Evolutionary conservation across 1,140 invertebrate species (phyloP).

Genomic region (Drosophila sp.): DNA sequence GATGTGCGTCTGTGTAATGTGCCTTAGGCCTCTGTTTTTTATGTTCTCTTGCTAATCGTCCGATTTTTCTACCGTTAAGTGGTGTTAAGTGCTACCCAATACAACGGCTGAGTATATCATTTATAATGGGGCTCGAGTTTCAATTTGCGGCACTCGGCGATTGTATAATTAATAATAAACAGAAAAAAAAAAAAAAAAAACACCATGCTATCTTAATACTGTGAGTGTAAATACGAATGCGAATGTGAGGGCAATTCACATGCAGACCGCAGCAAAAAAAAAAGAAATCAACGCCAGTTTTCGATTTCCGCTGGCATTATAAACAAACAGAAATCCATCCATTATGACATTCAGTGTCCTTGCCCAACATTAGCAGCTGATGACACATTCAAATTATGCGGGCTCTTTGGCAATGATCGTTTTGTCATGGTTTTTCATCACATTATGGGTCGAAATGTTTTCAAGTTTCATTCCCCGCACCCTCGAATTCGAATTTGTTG

Average conservation of each 20-base stretch:
- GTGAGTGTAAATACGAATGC: constrained; percentile 29
- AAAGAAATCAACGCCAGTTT: constrained; percentile 18
- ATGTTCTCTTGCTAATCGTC: constrained; percentile 46
- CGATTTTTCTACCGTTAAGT: constrained; percentile 65
- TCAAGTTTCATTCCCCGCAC: too few species aligned
- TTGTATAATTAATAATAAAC: constrained; percentile 49
- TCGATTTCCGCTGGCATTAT: constrained; percentile 61
- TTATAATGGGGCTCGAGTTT: constrained; percentile 35
- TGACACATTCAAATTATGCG: constrained; percentile 56
- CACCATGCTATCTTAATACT: constrained; percentile 3
- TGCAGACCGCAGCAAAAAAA: constrained; percentile 27
- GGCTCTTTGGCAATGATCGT: constrained; percentile 32
- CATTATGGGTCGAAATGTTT: constrained; percentile 19
- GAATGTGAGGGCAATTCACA: constrained; percentile 33
- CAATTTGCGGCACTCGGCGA: constrained; percentile 9
- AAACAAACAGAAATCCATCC: constrained; percentile 38
- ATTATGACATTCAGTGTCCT: constrained; percentile 40
- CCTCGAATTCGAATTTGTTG: constrained; percentile 18
- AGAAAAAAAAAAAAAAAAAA: too few species aligned
- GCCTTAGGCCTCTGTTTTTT: constrained; percentile 20
- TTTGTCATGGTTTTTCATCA: constrained; percentile 48
- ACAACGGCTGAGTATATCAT: constrained; percentile 32
- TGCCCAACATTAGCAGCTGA: constrained; percentile 56
- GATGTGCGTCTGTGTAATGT: constrained; percentile 5
- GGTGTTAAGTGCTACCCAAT: constrained; percentile 59